Evolutionary conservation across 2,888 invertebrate species (phyloP).

Genomic region (Arrhopalites spinosus): DNA sequence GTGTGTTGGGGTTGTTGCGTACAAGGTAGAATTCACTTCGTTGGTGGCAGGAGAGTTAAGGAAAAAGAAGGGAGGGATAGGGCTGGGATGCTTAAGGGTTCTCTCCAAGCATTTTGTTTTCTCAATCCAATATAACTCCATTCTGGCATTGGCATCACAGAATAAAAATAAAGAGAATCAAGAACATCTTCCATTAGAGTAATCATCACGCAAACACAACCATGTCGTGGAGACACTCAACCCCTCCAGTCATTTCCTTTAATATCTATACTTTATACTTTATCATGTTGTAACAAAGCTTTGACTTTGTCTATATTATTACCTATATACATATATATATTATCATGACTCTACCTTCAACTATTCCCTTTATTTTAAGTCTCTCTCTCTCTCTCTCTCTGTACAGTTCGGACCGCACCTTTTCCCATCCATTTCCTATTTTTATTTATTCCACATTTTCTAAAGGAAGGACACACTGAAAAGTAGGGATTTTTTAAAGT

Average conservation of each 20-base stretch:
- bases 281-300: not conserved
- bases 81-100: constrained; percentile 11
- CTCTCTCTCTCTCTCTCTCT: constrained; percentile 9
- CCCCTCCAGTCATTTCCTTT: constrained; percentile 22
- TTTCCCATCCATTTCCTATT: constrained; percentile 5
- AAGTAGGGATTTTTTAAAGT: no score
- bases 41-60: constrained; percentile 23
- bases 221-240: constrained; percentile 33
- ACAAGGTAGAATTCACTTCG: constrained; percentile 19
- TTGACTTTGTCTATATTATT: not conserved
- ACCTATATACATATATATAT: not conserved
- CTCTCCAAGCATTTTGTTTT: constrained; percentile 4
- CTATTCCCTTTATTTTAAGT: not conserved
- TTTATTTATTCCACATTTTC: not conserved
- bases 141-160: not conserved
- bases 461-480: no score
- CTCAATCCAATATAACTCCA: constrained; percentile 8
- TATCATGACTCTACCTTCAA: not conserved
- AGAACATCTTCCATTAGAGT: constrained; percentile 34
- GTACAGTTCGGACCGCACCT: constrained; percentile 13
- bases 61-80: not conserved
- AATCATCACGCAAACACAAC: constrained; percentile 36
- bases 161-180: constrained; percentile 14
- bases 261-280: constrained; percentile 2
- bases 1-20: no score